These are phyloP conservation scores for Nasonia giraulti DNA, from an alignment of 1,140 invertebrate species.

Conservation along the genomic window DNA sequence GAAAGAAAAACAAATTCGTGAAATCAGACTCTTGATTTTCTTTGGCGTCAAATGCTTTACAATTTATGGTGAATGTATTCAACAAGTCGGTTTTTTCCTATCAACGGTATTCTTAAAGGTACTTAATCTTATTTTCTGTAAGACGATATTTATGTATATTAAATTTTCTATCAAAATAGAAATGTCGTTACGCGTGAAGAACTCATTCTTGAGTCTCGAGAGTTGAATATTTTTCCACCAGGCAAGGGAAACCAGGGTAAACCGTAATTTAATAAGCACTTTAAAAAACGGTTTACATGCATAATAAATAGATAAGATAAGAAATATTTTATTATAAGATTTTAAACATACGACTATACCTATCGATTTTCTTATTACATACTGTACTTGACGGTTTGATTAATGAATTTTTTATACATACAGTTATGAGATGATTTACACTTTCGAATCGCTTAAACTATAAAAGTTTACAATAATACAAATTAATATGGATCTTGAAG, in stretches of 20 bases:
- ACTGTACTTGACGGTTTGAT: neutral
- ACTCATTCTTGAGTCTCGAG: too few species aligned
- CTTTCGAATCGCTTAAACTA: neutral
- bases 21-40: slow-evolving; percentile 37
- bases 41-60: slow-evolving; percentile 39
- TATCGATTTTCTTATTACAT: neutral
- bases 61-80: slow-evolving; percentile 13
- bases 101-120: neutral
- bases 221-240: too few species aligned
- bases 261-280: neutral
- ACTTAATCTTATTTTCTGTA: neutral
- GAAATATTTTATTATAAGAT: slow-evolving; percentile 1
- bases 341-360: neutral
- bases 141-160: neutral
- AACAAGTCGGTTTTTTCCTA: neutral
- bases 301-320: slow-evolving; percentile 17
- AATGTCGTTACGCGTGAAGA: neutral
- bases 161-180: slow-evolving; percentile 36
- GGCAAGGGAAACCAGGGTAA: neutral
- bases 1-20: neutral
- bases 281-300: neutral
- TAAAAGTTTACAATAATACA: neutral
- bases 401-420: neutral
- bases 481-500: neutral
- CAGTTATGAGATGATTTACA: neutral